phyloP scores from a whole-genome alignment of 2,797 vertebrate species.

The Falco naumanni region DNA sequence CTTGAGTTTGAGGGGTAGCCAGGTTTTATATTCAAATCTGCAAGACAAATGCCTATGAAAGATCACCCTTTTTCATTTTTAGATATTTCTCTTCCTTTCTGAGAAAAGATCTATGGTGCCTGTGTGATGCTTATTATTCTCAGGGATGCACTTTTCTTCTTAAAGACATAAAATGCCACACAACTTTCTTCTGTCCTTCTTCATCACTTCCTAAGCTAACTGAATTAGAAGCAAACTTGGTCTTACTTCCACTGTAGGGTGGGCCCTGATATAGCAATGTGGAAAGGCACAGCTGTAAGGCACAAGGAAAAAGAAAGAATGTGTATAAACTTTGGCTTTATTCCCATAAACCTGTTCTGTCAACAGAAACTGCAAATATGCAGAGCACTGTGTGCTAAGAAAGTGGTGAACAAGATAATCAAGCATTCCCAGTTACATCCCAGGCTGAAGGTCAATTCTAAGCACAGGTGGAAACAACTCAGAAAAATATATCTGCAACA shows the following conservation, averaged over 20 bases:
- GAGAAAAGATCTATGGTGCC: neutral
- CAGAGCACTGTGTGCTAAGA: neutral
- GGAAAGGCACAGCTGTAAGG: neutral
- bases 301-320: neutral
- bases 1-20: neutral
- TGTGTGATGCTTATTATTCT: neutral
- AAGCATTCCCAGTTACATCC: neutral
- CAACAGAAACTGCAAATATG: neutral
- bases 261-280: neutral
- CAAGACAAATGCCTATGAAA: neutral
- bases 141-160: neutral
- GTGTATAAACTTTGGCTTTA: neutral
- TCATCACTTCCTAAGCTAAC: neutral
- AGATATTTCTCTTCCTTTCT: neutral
- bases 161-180: neutral
- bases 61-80: neutral
- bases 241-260: neutral
- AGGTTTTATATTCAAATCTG: neutral
- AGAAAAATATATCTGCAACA: neutral
- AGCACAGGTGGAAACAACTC: neutral
- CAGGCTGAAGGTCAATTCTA: neutral
- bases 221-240: neutral
- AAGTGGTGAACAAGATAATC: neutral
- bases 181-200: neutral
- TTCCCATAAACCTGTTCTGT: neutral